Base-by-base conservation (phyloP, 2,888 invertebrate genomes). In the Macrophya annulata region DNA sequence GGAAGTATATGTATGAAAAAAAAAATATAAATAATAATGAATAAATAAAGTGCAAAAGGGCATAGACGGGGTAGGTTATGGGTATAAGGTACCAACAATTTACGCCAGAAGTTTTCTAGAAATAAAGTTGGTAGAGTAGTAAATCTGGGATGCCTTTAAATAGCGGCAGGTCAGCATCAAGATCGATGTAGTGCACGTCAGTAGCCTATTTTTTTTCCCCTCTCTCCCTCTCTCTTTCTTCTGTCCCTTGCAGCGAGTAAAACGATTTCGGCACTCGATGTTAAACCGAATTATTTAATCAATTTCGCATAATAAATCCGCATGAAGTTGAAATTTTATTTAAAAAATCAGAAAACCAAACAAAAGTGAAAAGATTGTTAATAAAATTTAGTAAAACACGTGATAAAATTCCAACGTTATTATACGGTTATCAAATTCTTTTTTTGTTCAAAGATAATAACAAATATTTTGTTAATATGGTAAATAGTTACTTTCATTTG, bases 131-230 rank as follows among this genome's bases (percentile, higher is more conserved):
- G 86, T 85, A 83, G 77, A 85, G 85, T 87, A 88, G 87, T 87
- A 87, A 88, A 88, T 89, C 87, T 87, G 86, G 87, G 87, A 88
- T 87, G 86, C 84, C 87, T 89, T 89, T 88, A 89, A 90, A 90
- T 88, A 90, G 88, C 88, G 86, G 88, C 85, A 87, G 89, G 89
- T 88, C 89, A 89, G 86, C 88, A 86, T 87, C 84, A 59, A 48
- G 83, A 83, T 83, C 83, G 71, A 68, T 83, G 83, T 51, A 51
- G 55, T 48, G 31, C 37, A 48, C 68, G 48, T 83, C 31, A 31
- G 48, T 68, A 83, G 31, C 48, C 48, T 83, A 68, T 83, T 65
- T 51, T 51, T 31, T 51, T 8, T 15, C 68, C 37, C 6, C 25
- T 65, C 31, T 31, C 65, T 65, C 31, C 31, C 15, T 65, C 65